phyloP scores from a whole-genome alignment of 1,140 invertebrate genomes.

The Dysdera silvatica region DNA sequence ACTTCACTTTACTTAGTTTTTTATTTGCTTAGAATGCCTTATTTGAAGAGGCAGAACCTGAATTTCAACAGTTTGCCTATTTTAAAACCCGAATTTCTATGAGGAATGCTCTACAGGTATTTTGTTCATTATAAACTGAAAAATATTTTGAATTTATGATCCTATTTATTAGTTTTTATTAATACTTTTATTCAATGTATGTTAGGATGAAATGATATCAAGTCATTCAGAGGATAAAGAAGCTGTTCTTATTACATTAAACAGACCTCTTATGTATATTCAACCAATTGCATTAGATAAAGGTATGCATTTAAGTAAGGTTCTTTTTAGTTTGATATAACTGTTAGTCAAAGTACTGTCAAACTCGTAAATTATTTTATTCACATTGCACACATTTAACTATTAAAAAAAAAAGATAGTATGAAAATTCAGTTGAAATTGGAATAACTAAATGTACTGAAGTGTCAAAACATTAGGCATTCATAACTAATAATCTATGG shows the following conservation, averaged over 20 bases:
- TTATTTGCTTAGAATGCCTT: constrained; percentile 63
- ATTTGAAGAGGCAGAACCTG: constrained; percentile 92
- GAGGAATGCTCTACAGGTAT: constrained; percentile 48
- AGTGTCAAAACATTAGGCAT: too few relatives aligned
- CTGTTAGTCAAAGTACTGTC: too few relatives aligned
- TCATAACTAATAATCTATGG: too few relatives aligned
- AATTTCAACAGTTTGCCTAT: constrained; percentile 94
- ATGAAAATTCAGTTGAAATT: too few relatives aligned
- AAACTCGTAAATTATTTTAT: too few relatives aligned
- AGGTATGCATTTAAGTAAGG: constrained; percentile 30
- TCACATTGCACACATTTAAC: too few relatives aligned
- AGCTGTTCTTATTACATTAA: constrained; percentile 83
- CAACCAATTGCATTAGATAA: constrained; percentile 93
- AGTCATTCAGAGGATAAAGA: constrained; percentile 67
- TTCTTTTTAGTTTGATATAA: too few relatives aligned
- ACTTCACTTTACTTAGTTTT: background rate
- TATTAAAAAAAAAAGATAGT: too few relatives aligned
- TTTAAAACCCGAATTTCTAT: constrained; percentile 83
- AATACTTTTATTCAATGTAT: constrained; percentile 56
- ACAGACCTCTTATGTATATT: constrained; percentile 83
- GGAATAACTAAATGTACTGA: too few relatives aligned
- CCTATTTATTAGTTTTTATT: background rate
- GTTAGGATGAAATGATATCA: constrained; percentile 80
- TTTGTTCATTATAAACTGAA: too few relatives aligned
- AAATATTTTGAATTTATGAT: too few relatives aligned